phyloP scores from a whole-genome alignment of 2,113 vertebrate species.

The Dipodomys spectabilis region DNA sequence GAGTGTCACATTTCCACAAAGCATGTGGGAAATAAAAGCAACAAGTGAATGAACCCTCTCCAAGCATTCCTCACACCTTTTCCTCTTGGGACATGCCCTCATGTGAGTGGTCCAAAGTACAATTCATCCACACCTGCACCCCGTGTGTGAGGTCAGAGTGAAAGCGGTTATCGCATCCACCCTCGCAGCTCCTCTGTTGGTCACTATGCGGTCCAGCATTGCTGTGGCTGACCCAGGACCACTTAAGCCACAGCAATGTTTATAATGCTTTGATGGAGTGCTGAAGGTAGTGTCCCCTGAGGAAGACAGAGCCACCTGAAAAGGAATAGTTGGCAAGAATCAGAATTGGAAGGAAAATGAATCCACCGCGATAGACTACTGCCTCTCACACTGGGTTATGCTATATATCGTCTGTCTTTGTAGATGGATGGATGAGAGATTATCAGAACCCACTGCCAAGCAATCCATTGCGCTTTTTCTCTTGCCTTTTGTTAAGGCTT shows the following conservation, averaged over 20 bases:
- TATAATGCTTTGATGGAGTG: neutral
- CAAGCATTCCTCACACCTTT: neutral
- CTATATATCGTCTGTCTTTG: neutral
- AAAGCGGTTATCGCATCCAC: too few relatives aligned
- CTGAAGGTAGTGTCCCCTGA: neutral
- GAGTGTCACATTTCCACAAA: neutral
- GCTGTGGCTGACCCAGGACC: too few relatives aligned
- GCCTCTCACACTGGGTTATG: neutral
- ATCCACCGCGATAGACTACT: neutral
- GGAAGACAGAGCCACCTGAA: neutral
- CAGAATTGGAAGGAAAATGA: neutral
- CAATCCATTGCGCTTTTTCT: neutral
- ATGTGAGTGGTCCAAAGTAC: too few relatives aligned
- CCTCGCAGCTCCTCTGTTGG: neutral
- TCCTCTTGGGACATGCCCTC: too few relatives aligned
- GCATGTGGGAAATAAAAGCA: neutral
- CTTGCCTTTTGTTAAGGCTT: neutral
- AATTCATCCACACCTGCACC: too few relatives aligned
- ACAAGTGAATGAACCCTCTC: neutral
- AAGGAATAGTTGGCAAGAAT: neutral
- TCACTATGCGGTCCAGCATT: too few relatives aligned
- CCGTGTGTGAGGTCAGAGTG: too few relatives aligned
- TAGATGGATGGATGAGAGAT: neutral
- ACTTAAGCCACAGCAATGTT: neutral
- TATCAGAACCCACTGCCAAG: neutral